Base-by-base conservation (phyloP, 2,888 invertebrate species). In the Coleophora deauratella region DNA sequence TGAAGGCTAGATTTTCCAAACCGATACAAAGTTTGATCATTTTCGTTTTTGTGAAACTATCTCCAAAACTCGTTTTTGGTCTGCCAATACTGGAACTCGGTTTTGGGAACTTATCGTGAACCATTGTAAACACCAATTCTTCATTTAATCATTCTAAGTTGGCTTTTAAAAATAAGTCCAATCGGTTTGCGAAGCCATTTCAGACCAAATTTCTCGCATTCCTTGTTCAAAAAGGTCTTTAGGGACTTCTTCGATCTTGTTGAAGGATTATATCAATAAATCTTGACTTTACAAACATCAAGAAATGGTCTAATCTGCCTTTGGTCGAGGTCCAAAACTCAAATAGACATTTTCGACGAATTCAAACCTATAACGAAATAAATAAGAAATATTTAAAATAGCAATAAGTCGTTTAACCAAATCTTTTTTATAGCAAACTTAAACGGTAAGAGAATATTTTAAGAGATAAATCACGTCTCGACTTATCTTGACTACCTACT, bases 241-340 rank as follows among this genome's bases (percentile, higher is more conserved):
- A n/a, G n/a, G n/a, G n/a, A n/a, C n/a, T n/a, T n/a, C n/a, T n/a
- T n/a, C n/a, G n/a, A n/a, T n/a, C 14, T 37, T 40, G 33, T 10
- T 40, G 40, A 7, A 27, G 34, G 8, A 15, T 37, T 15, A 41
- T 28, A 11, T 40, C 33, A 40, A 12, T 30, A 40, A 45, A 40
- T 21, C 2, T 35, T 35, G 13, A 12, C 42, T 45, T 40, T 10
- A 45, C 42, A 31, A 41, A 43, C 33, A 35, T 39, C 13, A 46
- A 37, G 21, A 46, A 38, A 43, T 41, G 13, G 35, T 33, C 34
- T 41, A 43, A 40, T 40, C 43, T 33, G 11, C 36, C 38, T 39
- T 46, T 42, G 21, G 41, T 13, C 31, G 45, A 38, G 15, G 36
- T 33, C 45, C 43, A 43, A 43, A 40, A 40, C 8, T 40, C 40